These are phyloP conservation scores for Sebastes flavidus DNA, from an alignment of 2,797 vertebrate genomes.

Conservation along the genomic window DNA sequence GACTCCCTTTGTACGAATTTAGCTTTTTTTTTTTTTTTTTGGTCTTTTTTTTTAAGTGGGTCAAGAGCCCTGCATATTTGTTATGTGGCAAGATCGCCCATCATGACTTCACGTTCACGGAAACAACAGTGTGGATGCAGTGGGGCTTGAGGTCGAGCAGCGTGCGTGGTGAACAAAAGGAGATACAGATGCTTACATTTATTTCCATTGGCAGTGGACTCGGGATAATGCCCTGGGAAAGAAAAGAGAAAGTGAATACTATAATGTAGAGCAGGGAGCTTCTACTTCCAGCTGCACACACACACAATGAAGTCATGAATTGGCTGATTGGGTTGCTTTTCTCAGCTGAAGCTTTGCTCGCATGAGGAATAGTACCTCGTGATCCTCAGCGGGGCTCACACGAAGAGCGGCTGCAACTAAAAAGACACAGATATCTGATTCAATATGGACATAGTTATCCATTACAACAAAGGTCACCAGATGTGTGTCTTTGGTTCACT, in stretches of 20 bases:
- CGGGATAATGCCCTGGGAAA: constrained; percentile 67
- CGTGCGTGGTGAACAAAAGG: constrained; percentile 68
- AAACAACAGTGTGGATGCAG: constrained; percentile 61
- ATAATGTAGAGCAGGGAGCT: constrained; percentile 49
- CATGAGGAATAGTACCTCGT: constrained; percentile 50
- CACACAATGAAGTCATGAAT: constrained; percentile 75
- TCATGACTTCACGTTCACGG: constrained; percentile 73
- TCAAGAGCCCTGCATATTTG: constrained; percentile 55
- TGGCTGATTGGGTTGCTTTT: constrained; percentile 71
- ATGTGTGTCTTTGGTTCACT: constrained; percentile 24
- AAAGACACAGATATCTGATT: constrained; percentile 45
- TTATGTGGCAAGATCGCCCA: constrained; percentile 64
- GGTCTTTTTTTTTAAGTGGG: constrained; percentile 43
- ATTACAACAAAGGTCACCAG: constrained; percentile 13
- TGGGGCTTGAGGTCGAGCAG: constrained; percentile 54
- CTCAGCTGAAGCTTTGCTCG: constrained; percentile 61
- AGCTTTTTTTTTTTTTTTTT: neutral
- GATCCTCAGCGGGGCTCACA: constrained; percentile 53
- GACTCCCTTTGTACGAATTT: constrained; percentile 50
- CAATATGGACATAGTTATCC: constrained; percentile 34
- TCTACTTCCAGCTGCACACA: constrained; percentile 67
- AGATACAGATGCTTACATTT: constrained; percentile 79
- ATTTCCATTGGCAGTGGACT: constrained; percentile 73
- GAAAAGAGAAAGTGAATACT: constrained; percentile 68
- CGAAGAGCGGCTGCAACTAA: constrained; percentile 31